A percentile compares a stretch with the other conserved stretches of the same genome.
Conservation (phyloP, 2,113 vertebrate genomes). For the Melanocharis versteri region DNA sequence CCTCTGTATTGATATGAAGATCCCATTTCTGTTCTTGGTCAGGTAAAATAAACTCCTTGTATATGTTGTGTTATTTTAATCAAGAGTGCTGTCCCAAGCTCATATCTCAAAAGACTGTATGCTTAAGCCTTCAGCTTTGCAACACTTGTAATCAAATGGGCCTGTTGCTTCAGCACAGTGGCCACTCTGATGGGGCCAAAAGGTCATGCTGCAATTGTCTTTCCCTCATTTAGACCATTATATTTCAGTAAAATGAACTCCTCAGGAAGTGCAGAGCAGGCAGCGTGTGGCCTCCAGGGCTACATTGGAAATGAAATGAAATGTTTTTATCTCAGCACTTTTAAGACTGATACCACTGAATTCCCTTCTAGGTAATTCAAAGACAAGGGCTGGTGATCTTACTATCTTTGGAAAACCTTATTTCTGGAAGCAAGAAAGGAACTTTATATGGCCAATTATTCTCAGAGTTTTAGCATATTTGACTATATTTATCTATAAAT, state of each 20-base stretch:
- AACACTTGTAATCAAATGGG: neutral
- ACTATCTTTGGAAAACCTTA: neutral
- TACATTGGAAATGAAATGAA: neutral
- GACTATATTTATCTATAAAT: neutral
- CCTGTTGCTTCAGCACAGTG: neutral
- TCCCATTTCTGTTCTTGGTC: neutral
- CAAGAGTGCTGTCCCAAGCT: neutral
- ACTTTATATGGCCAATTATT: neutral
- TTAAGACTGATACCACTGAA: neutral
- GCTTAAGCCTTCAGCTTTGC: neutral
- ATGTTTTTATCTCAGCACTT: neutral
- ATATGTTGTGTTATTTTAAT: neutral
- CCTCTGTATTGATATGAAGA: neutral
- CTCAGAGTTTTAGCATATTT: neutral
- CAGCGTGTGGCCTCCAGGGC: neutral
- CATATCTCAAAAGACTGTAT: neutral
- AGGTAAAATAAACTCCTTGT: neutral
- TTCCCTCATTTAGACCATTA: neutral
- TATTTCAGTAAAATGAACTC: neutral
- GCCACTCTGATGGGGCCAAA: neutral
- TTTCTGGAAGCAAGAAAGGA: neutral
- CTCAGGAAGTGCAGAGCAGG: neutral
- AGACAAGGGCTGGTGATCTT: neutral
- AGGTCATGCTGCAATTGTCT: neutral
- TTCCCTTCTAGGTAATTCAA: neutral